Percentiles rank a stretch among this genome's conserved stretches.
Evolutionary conservation across 2,797 vertebrate genomes (phyloP).

Genomic region (Gallirallus australis): DNA sequence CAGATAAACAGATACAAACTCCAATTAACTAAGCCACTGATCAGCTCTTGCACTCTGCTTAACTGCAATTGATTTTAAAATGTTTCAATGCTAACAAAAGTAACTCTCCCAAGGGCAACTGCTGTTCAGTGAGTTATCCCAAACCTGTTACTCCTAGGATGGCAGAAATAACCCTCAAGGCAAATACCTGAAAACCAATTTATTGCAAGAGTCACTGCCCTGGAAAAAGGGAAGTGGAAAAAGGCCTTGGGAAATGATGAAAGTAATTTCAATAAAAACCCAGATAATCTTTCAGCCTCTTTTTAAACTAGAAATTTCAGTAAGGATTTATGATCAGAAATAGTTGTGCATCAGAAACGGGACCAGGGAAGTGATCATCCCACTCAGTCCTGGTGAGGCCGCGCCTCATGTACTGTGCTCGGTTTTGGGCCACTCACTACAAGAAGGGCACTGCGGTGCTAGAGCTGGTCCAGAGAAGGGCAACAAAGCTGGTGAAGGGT

Average conservation of each 20-base stretch:
- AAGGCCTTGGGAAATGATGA: neutral
- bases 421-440: too few relatives aligned
- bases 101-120: neutral
- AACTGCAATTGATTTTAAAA: neutral
- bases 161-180: neutral
- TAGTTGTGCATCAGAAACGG: too few relatives aligned
- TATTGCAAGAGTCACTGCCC: neutral
- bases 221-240: neutral
- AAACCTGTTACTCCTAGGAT: neutral
- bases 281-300: neutral
- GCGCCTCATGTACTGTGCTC: too few relatives aligned
- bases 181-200: slow-evolving; percentile 2
- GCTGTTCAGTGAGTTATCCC: neutral
- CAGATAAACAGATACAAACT: neutral
- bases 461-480: too few relatives aligned
- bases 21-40: neutral
- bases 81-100: neutral
- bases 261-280: neutral
- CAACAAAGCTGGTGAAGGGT: too few relatives aligned
- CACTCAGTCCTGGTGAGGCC: too few relatives aligned
- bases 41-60: neutral
- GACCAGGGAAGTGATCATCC: too few relatives aligned
- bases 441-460: too few relatives aligned
- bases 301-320: neutral
- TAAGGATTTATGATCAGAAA: neutral